A percentile compares a stretch with the other conserved stretches of the same genome.
These are phyloP conservation scores for Eleutherodactylus coqui DNA, from an alignment of 2,797 vertebrate genomes.

Conservation along the genomic window DNA sequence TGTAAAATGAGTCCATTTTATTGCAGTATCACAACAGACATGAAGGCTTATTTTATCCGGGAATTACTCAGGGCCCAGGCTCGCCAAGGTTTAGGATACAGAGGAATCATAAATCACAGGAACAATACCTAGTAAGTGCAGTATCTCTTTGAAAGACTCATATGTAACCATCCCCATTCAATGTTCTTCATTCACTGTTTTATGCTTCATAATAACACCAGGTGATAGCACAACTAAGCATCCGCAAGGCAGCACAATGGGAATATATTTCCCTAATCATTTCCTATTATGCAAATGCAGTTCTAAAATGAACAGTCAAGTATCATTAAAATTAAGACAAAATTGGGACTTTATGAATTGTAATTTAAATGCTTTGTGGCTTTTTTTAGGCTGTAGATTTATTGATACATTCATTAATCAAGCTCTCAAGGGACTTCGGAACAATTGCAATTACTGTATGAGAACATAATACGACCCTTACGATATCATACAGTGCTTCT, in stretches of 20 bases:
- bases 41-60: constrained; percentile 13
- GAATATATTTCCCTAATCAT: neutral
- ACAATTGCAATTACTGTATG: no score
- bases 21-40: constrained; percentile 31
- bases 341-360: neutral
- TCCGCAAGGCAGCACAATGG: neutral
- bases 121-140: constrained; percentile 24
- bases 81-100: constrained; percentile 34
- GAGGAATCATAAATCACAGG: constrained; percentile 28
- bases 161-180: neutral
- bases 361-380: neutral
- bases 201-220: no score
- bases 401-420: neutral
- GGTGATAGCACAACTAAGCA: neutral
- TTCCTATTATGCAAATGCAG: neutral
- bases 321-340: neutral
- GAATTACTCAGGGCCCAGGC: constrained; percentile 19
- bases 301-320: neutral
- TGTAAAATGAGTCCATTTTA: constrained; percentile 25
- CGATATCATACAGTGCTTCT: neutral
- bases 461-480: neutral
- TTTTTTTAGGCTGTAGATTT: neutral
- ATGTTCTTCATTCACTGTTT: neutral
- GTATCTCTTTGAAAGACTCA: neutral
- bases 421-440: neutral